Percentiles rank a stretch among this genome's conserved stretches.
These are phyloP conservation scores for Hermaeophaga mercurialis DNA, from an alignment of 2,888 invertebrate species.

Conservation along the genomic window DNA sequence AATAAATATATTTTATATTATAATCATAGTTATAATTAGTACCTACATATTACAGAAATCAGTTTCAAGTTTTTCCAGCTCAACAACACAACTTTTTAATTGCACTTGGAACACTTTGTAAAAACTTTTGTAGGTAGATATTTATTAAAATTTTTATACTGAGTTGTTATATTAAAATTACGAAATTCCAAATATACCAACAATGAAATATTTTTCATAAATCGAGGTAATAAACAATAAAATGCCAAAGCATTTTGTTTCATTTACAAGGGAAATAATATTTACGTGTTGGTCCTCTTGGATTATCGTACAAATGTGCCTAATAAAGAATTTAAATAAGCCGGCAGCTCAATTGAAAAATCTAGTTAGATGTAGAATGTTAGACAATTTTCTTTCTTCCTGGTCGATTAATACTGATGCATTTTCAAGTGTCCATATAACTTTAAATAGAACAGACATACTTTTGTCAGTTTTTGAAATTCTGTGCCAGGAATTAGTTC, in stretches of 20 bases:
- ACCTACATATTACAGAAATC: neutral
- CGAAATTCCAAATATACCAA: too few relatives aligned
- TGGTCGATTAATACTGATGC: slow-evolving; percentile 5
- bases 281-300: too few relatives aligned
- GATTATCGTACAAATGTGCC: too few relatives aligned
- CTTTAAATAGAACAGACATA: slow-evolving; percentile 10
- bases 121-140: slow-evolving; percentile 7
- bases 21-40: neutral
- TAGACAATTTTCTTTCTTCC: slow-evolving; percentile 23
- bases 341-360: slow-evolving; percentile 36
- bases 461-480: slow-evolving; percentile 5
- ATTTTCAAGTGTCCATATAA: neutral
- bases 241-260: too few relatives aligned
- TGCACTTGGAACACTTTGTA: neutral
- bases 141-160: slow-evolving; percentile 27
- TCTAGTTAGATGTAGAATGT: slow-evolving; percentile 33
- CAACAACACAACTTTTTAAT: too few relatives aligned
- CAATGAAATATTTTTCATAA: too few relatives aligned
- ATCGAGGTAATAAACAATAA: too few relatives aligned
- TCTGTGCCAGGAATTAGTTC: slow-evolving; percentile 2
- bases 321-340: slow-evolving; percentile 38
- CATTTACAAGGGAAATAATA: too few relatives aligned
- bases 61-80: too few relatives aligned
- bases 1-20: too few relatives aligned
- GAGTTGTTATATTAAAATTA: slow-evolving; percentile 36